Conservation (phyloP, 2,113 vertebrate species). For the Mormyrus iriodes region DNA sequence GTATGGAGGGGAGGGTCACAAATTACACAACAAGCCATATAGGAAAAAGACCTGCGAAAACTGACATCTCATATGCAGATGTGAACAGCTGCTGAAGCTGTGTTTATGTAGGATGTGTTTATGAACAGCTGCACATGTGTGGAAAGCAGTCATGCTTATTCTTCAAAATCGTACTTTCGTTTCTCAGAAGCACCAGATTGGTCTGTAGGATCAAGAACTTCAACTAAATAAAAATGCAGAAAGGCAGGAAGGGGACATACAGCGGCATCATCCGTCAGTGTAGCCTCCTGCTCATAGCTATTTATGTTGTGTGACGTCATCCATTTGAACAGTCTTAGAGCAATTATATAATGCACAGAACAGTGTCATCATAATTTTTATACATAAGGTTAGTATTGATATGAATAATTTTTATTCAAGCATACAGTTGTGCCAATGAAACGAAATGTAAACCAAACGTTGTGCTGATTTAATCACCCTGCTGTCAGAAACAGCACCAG, state of each 20-base stretch:
- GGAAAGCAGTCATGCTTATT: not conserved
- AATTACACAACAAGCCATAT: not conserved
- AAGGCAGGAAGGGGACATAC: not conserved
- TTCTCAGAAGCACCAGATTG: not conserved
- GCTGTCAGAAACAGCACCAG: not conserved
- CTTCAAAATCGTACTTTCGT: not conserved
- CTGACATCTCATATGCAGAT: not conserved
- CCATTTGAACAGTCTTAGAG: not conserved
- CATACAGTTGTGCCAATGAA: not conserved
- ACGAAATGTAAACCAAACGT: not conserved
- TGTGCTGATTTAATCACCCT: not conserved
- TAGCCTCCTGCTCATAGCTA: not conserved
- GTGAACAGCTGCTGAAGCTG: not conserved
- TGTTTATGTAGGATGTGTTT: too few species aligned
- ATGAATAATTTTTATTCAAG: not conserved
- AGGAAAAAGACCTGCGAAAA: not conserved
- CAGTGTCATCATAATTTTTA: not conserved
- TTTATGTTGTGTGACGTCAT: not conserved
- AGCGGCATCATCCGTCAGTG: not conserved
- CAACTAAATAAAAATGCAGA: not conserved
- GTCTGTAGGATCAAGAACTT: not conserved
- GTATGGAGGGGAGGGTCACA: not conserved
- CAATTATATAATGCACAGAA: not conserved
- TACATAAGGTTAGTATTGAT: not conserved
- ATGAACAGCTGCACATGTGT: too few species aligned